These are phyloP conservation scores for Cossypha heuglini DNA, from an alignment of 2,797 vertebrate species.

Conservation along the genomic window DNA sequence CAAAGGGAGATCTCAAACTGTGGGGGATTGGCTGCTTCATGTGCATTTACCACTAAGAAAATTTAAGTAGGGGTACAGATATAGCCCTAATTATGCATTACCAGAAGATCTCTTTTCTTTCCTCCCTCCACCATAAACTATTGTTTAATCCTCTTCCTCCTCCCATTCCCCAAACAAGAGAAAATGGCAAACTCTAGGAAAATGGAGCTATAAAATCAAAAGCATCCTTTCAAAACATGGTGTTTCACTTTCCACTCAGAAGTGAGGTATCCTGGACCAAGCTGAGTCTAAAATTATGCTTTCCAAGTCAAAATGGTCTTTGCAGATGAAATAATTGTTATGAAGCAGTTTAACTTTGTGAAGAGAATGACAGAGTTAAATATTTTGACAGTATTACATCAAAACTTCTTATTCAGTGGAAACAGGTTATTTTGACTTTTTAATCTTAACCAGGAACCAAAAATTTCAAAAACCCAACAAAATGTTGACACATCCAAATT, in stretches of 20 bases:
- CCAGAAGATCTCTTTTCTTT: background rate
- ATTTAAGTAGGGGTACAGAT: background rate
- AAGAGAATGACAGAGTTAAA: background rate
- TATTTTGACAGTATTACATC: background rate
- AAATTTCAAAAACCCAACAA: background rate
- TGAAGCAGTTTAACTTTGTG: background rate
- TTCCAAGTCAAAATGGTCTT: background rate
- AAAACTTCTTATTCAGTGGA: background rate
- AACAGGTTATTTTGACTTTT: slow-evolving; percentile 11
- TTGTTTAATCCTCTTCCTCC: background rate
- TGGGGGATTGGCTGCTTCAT: background rate
- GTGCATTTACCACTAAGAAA: background rate
- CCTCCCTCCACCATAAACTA: background rate
- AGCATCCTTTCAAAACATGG: background rate
- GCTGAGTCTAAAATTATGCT: background rate
- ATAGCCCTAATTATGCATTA: background rate
- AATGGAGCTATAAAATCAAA: background rate
- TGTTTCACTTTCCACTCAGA: background rate
- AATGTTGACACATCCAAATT: background rate
- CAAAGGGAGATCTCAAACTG: background rate
- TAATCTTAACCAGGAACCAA: background rate
- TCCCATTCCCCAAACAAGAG: background rate
- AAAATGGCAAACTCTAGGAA: background rate
- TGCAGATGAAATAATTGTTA: background rate
- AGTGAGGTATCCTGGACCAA: background rate